These are phyloP conservation scores for Ormyrus pomaceus DNA, from an alignment of 2,888 invertebrate genomes.

Conservation along the genomic window DNA sequence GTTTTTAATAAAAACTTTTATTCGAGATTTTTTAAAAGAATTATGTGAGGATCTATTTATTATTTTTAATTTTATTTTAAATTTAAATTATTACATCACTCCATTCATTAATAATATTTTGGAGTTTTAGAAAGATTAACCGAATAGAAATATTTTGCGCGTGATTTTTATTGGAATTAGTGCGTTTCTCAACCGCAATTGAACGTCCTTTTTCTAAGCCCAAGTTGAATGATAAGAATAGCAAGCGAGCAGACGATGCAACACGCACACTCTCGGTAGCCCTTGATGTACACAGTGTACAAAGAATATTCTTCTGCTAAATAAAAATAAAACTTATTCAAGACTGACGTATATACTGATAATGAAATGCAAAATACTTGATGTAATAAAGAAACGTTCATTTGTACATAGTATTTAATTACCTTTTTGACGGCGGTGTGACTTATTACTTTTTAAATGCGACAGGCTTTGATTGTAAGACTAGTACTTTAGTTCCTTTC, in stretches of 20 bases:
- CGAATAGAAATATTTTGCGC: constrained; percentile 31
- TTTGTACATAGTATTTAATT: constrained; percentile 75
- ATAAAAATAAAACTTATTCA: constrained; percentile 68
- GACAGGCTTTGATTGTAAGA: constrained; percentile 48
- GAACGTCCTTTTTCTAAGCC: constrained; percentile 50
- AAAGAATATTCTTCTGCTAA: constrained; percentile 59
- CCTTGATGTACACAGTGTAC: constrained; percentile 65
- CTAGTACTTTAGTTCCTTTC: constrained; percentile 52
- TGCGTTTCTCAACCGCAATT: constrained; percentile 29
- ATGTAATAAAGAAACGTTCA: constrained; percentile 73
- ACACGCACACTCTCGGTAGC: constrained; percentile 61
- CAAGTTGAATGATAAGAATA: constrained; percentile 35
- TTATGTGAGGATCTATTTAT: constrained; percentile 41
- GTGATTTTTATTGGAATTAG: constrained; percentile 36
- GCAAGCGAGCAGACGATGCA: constrained; percentile 28
- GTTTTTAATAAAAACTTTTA: constrained; percentile 50
- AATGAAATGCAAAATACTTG: constrained; percentile 71
- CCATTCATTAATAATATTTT: constrained; percentile 33
- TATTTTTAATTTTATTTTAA: constrained; percentile 43
- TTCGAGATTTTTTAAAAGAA: constrained; percentile 17
- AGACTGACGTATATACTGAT: constrained; percentile 73
- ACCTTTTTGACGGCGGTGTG: constrained; percentile 73
- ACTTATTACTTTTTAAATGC: constrained; percentile 66
- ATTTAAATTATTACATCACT: constrained; percentile 49
- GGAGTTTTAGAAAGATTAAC: constrained; percentile 34